Conservation (phyloP, 2,797 vertebrate species). For the Ataeniobius toweri region DNA sequence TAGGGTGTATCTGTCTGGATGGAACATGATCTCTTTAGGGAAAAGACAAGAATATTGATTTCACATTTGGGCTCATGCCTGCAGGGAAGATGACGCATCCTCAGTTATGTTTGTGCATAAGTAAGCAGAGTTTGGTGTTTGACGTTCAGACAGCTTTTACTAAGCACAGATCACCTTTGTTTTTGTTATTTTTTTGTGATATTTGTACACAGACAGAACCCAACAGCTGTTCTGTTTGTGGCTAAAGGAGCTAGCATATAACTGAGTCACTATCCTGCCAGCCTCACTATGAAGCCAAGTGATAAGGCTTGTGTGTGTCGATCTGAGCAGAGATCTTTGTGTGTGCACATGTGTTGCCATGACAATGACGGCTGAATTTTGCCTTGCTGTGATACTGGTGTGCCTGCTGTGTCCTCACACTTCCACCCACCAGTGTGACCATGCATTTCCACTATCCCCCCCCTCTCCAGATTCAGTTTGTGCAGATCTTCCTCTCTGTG, state of each 20-base stretch:
- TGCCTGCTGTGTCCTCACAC: constrained; percentile 35
- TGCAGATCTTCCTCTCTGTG: neutral
- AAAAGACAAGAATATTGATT: constrained; percentile 71
- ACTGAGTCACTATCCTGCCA: constrained; percentile 11
- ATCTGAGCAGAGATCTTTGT: neutral
- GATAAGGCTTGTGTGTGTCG: neutral
- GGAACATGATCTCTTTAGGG: constrained; percentile 55
- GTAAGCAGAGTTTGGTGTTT: neutral
- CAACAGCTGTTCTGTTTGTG: constrained; percentile 2
- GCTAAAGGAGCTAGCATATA: neutral
- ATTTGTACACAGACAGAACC: constrained; percentile 4
- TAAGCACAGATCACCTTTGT: neutral
- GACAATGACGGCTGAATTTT: constrained; percentile 42
- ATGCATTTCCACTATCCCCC: constrained; percentile 29
- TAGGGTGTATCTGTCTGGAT: neutral
- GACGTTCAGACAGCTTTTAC: neutral
- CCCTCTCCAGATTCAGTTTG: constrained; percentile 5
- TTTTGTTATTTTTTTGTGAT: neutral
- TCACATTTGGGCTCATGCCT: constrained; percentile 57
- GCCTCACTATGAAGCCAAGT: neutral
- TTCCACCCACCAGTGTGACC: constrained; percentile 56
- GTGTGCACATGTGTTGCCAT: constrained; percentile 44
- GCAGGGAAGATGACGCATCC: constrained; percentile 52
- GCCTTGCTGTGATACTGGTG: constrained; percentile 13
- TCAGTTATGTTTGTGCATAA: constrained; percentile 14